Conservation (phyloP, 2,797 vertebrate species). For the Aselliscus stoliczkanus region DNA sequence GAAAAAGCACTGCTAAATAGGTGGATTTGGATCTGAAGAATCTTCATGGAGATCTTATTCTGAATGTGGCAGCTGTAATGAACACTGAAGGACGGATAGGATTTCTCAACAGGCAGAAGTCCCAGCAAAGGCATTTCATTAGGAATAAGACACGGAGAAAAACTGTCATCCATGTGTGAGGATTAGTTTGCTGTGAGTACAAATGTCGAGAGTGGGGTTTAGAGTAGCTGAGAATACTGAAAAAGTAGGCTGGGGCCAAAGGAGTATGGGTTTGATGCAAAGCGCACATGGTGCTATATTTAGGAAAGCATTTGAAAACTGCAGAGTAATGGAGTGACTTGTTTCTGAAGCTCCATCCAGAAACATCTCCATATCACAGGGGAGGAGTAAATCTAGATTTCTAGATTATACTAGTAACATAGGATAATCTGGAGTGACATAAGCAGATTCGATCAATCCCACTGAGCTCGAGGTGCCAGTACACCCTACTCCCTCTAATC, state of each 20-base stretch:
- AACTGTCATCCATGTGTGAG: neutral
- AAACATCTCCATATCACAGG: neutral
- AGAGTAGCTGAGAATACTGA: neutral
- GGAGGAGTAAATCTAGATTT: neutral
- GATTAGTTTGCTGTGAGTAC: neutral
- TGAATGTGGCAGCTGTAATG: neutral
- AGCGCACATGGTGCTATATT: neutral
- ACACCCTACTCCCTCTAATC: neutral
- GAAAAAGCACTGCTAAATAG: neutral
- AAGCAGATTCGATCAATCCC: neutral
- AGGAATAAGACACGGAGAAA: neutral
- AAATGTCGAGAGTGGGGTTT: neutral
- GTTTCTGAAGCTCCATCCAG: neutral
- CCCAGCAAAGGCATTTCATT: neutral
- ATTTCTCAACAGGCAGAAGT: neutral
- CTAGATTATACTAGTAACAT: neutral
- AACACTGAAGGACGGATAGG: neutral
- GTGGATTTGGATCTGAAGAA: neutral
- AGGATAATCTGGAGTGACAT: neutral
- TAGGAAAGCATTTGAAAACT: neutral
- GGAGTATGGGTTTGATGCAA: neutral
- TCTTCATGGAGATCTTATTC: neutral
- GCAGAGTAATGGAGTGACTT: neutral
- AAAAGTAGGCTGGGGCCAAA: neutral
- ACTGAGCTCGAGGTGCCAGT: neutral